Base-by-base conservation (phyloP, 2,888 invertebrate species). In the Dinocampus coccinellae region DNA sequence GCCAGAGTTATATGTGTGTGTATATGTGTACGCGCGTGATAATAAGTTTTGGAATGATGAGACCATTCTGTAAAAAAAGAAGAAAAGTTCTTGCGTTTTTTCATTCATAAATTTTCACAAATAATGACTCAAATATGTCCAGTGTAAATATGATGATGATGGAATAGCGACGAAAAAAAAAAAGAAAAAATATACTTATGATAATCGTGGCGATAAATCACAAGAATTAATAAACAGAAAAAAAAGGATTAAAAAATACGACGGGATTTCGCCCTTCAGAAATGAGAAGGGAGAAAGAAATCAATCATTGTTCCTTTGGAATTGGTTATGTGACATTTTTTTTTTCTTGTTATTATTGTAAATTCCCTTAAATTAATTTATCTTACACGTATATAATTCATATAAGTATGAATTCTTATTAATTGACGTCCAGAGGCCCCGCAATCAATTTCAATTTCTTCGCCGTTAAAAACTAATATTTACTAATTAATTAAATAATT, bases 121-220 rank as follows among this genome's bases (percentile, higher is more conserved):
- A 58, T 67, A 67, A 63, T 52, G 24, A 47, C 53, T 66, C 69
- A 65, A 74, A 67, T 68, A 70, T 71, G 70, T 58, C 70, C 47
- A 67, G 22, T 62, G 66, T 67, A 34, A 73, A 72, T 73, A 70
- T 29, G 36, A 13, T 67, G 29, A 61, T 60, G 33, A 66, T 36
- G 74, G 72, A 69, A 69, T 70, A 39, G 33, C 63, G 64, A 39
- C 57, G 65, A 61, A 65, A 13, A 69, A 47, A 53, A 53, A 62
- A 55, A 68, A 22, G 47, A 72, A 47, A 20, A 26, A 60, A 65
- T 61, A 39, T 55, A 42, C 34, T 10, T 55, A 47, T 47, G 16
- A 20, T 7, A 7, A n/a, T 47, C 3, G 2, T 16, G 47, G 47
- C n/a, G 47, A 47, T 39, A 39, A n/a, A n/a, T n/a, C 39, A 16